Percentiles rank a stretch among this genome's conserved stretches.
Conservation (phyloP, 1,140 invertebrate genomes). For the Formica selysi region DNA sequence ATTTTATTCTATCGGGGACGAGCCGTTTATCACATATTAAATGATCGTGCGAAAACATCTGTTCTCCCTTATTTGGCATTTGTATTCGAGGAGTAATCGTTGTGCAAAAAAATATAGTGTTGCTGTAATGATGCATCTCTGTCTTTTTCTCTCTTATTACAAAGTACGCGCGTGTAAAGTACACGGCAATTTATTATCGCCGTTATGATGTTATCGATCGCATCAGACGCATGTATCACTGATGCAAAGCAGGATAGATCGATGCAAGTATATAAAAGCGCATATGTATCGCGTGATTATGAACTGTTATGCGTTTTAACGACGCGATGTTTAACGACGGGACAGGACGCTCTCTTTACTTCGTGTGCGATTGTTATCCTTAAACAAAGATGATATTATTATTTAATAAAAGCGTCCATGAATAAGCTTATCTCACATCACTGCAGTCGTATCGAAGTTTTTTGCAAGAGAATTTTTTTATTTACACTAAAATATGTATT, state of each 20-base stretch:
- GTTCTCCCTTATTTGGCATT: neutral
- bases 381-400: constrained; percentile 51
- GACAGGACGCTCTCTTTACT: neutral
- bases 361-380: constrained; percentile 35
- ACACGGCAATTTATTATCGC: constrained; percentile 1
- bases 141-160: neutral
- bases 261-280: neutral
- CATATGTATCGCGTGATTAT: neutral
- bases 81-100: neutral
- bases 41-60: neutral
- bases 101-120: neutral
- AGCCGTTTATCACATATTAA: neutral
- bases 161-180: neutral
- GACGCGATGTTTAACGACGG: neutral
- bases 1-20: neutral
- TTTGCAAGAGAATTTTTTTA: too few species aligned
- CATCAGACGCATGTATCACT: constrained; percentile 18
- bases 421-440: neutral
- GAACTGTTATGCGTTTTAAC: constrained; percentile 2
- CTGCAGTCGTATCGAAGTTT: neutral
- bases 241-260: constrained; percentile 34
- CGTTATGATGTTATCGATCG: neutral
- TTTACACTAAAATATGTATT: neutral
- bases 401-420: constrained; percentile 22
- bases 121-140: neutral